phyloP scores from a whole-genome alignment of 2,888 invertebrate species.

The Callosobruchus maculatus region DNA sequence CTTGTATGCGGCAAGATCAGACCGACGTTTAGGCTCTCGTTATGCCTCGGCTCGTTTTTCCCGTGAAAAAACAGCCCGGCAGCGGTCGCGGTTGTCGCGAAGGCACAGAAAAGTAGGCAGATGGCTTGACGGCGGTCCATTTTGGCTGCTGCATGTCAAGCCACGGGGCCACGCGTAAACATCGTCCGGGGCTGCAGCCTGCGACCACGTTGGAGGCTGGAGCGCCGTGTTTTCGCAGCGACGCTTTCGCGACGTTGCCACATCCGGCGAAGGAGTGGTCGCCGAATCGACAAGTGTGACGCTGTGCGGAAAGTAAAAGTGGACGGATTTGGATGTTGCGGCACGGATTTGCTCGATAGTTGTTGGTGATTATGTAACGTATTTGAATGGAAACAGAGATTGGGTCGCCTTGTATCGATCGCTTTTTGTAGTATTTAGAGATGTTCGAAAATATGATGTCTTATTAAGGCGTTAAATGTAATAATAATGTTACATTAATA shows the following conservation, averaged over 20 bases:
- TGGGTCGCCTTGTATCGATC: too few species aligned
- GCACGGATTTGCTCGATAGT: neutral
- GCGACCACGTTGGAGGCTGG: neutral
- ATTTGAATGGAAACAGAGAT: neutral
- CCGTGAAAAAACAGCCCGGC: constrained; percentile 4
- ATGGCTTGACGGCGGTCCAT: neutral
- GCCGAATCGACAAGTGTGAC: neutral
- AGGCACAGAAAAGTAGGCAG: constrained; percentile 30
- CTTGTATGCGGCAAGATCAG: constrained; percentile 60
- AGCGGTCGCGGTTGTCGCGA: constrained; percentile 7
- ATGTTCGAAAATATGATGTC: too few species aligned
- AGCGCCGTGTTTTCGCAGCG: neutral
- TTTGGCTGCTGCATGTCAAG: neutral
- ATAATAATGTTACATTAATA: too few species aligned
- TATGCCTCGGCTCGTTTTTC: constrained; percentile 15
- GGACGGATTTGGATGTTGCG: neutral
- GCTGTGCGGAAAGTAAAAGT: neutral
- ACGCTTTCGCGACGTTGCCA: neutral
- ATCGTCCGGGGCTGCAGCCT: neutral
- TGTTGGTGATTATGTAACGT: neutral
- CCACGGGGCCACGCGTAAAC: neutral
- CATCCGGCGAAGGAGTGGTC: neutral
- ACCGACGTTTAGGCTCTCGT: constrained; percentile 52
- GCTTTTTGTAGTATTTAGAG: too few species aligned
- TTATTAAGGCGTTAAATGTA: too few species aligned